Evolutionary conservation across 2,888 invertebrate species (phyloP), one percentile per base, ranked within the genome.

Genomic region (Aelia acuminata): DNA sequence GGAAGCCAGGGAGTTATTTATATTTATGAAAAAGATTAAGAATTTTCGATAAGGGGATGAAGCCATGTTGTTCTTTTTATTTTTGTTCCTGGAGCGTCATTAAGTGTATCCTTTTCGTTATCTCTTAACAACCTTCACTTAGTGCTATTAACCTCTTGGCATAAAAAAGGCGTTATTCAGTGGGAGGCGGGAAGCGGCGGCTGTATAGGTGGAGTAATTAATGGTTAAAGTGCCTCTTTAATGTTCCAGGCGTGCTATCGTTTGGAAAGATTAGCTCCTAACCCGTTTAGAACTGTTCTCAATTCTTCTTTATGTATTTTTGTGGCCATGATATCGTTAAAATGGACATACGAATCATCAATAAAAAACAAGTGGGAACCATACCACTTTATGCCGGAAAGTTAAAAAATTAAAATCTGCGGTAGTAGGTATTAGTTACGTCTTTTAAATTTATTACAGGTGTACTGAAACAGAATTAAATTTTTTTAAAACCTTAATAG

Each of bases 41-140:
- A 26, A 57, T 13, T 15, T 15, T 57, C 26, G 26, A 57, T 57
- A 13, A 57, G 26, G 57, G 3, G 13, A 57, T 57, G 18, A 26
- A 57, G 57, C 57, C 0, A 3, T 57, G 26, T 57, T 57, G 57
- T 57, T 57, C 26, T 13, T 57, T 57, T 57, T 3, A 57, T 57
- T 57, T n/a, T 26, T 57, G 57, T 26, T 57, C 13, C 26, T 57
- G 26, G 8, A 11, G 57, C 57, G 57, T 57, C 57, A 57, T 57
- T 57, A 57, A 15, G 57, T 26, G 26, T 57, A 57, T 31, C 57
- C 57, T 57, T 26, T 26, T 57, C 57, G 26, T 57, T 57, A 57
- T 57, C 57, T 57, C 57, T 57, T 57, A 57, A 57, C 57, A 26
- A 26, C 57, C 57, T 57, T 57, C 57, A 57, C 57, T 57, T 57